A percentile compares a stretch with the other conserved stretches of the same genome.
phyloP scores from a whole-genome alignment of 2,113 vertebrate species.

The Zosterops borbonicus region DNA sequence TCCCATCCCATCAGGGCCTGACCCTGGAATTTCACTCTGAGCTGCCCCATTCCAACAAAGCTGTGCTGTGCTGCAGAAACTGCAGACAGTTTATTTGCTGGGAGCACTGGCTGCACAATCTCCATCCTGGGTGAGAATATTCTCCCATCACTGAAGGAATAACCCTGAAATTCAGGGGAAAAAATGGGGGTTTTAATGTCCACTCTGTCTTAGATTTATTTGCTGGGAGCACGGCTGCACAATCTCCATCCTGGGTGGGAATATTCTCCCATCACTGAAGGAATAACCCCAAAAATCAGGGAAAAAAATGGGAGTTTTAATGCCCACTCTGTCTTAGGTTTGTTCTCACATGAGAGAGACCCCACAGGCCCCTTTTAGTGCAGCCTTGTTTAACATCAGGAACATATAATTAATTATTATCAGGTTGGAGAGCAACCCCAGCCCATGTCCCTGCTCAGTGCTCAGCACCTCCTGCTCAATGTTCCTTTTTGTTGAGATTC shows the following conservation, averaged over 20 bases:
- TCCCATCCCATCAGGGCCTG: neutral
- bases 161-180: neutral
- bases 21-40: neutral
- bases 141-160: too few relatives aligned
- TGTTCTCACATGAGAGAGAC: neutral
- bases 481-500: neutral
- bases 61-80: neutral
- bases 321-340: neutral
- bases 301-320: neutral
- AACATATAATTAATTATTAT: neutral
- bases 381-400: neutral
- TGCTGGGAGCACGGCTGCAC: neutral
- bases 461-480: neutral
- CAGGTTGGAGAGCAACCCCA: neutral
- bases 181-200: neutral
- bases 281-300: too few relatives aligned
- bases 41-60: rapidly evolving
- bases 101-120: neutral
- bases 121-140: neutral
- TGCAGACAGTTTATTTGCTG: rapidly evolving
- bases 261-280: neutral
- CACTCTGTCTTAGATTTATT: neutral
- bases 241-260: neutral
- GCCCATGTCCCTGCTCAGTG: neutral
- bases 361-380: neutral